Base-by-base conservation (phyloP, 1,140 invertebrate genomes). In the Drosophila kurseongensis region DNA sequence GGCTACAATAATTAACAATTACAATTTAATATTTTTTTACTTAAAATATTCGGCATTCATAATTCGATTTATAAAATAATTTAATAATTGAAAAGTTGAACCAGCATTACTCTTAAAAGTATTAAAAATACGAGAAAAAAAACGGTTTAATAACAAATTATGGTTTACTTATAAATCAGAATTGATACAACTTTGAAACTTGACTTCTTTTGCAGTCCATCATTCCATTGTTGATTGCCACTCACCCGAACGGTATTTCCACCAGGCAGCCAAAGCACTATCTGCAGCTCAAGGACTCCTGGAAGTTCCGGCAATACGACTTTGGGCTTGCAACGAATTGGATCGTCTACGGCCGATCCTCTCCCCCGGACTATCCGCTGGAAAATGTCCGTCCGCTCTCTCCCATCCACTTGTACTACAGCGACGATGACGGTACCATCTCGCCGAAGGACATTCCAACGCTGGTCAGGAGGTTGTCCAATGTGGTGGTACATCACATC, bases 231-330 rank as follows among this genome's bases (percentile, higher is more conserved):
- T 95, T 97, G 60, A 92, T 95, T 29, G 93, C 94, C 2, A 96
- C 97, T 75, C 93, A 94, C 54, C 97, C 97, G 1, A 95, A 95
- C 6, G 96, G 96, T 13, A 94, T 96, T 1, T 96, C 96, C 0
- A 94, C 94, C 29, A 95, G 95, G 73, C 96, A 97, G 79, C 80
- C 97, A 0, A 92, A 95, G 7, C 95, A 96, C 81, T 96, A 93
- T 78, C 94, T 94, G 1, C 95, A 95, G 80, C 93, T 92, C 16
- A 84, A 93, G 5, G 75, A 93, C 12, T 93, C 86, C 0, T 91
- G 80, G 5, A 84, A 91, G 0, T 93, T 93, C 29, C 75, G 76
- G 0, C 75, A 84, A n/a, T 93, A 75, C 27, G 92, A 93, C 76
- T 91, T 90, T 12, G 93, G 93, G 0, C n/a, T 1, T 9, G 16